Evolutionary conservation across 1,140 invertebrate species (phyloP).

Genomic region (Lepidurus packardi): DNA sequence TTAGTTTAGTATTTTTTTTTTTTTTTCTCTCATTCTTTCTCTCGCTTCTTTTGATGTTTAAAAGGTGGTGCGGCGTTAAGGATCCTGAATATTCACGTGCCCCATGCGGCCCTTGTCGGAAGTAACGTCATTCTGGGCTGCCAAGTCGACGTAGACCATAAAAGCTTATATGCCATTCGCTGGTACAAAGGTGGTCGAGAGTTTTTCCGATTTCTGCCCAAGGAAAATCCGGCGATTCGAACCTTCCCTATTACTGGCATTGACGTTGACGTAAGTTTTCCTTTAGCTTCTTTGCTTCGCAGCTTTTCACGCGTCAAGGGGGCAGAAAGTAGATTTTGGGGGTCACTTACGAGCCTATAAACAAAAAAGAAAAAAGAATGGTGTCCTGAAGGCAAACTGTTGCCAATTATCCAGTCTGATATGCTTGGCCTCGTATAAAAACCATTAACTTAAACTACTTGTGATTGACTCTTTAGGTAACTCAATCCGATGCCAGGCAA

Average conservation of each 20-base stretch:
- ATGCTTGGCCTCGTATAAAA: neutral
- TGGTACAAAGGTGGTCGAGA: slow-evolving; percentile 60
- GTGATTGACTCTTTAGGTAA: slow-evolving; percentile 11
- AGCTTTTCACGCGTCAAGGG: neutral
- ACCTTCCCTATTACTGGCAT: slow-evolving; percentile 42
- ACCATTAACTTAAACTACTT: neutral
- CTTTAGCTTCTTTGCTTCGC: neutral
- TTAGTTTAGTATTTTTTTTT: neutral
- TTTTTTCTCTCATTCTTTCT: neutral
- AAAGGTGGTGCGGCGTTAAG: slow-evolving; percentile 16
- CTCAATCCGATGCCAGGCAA: neutral
- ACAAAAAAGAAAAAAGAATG: neutral
- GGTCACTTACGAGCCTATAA: neutral
- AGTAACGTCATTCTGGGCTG: slow-evolving; percentile 15
- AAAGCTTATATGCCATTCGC: slow-evolving; percentile 55
- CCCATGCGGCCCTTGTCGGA: slow-evolving; percentile 9
- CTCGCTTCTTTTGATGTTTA: neutral
- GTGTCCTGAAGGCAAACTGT: neutral
- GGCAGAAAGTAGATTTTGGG: slow-evolving; percentile 14
- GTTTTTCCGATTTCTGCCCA: slow-evolving; percentile 57
- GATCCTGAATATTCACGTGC: slow-evolving; percentile 18
- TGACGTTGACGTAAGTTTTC: slow-evolving; percentile 42
- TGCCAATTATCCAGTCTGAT: neutral
- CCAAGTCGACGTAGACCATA: neutral
- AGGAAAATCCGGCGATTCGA: slow-evolving; percentile 41